Percentiles rank a stretch among this genome's conserved stretches.
Evolutionary conservation across 2,113 vertebrate genomes (phyloP).

Genomic region (Typhlomys cinereus): DNA sequence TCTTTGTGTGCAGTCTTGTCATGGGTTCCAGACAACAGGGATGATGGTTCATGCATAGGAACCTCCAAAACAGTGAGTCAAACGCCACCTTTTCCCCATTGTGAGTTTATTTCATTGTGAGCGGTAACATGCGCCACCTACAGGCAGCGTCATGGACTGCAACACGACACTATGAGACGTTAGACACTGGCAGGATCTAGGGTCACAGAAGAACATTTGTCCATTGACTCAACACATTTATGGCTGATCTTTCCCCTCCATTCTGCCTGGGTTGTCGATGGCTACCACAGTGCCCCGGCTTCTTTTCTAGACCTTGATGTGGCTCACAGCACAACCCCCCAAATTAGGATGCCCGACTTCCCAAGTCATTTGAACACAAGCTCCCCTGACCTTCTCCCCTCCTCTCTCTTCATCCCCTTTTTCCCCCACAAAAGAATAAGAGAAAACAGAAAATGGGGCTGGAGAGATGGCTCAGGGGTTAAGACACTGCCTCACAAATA

Average conservation of each 20-base stretch:
- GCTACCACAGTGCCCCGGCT: rapidly evolving
- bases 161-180: neutral
- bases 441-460: too few species aligned
- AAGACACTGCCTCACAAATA: too few species aligned
- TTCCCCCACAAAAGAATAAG: neutral
- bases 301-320: too few species aligned
- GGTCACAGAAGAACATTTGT: rapidly evolving
- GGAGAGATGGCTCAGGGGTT: too few species aligned
- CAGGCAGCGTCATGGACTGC: neutral
- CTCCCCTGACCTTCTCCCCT: neutral
- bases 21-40: neutral
- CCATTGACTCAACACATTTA: too few species aligned
- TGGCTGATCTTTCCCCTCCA: neutral
- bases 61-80: neutral
- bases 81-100: neutral
- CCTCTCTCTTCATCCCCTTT: neutral
- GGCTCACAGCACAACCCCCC: neutral
- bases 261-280: neutral
- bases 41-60: too few species aligned
- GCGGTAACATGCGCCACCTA: neutral
- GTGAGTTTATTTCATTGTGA: too few species aligned
- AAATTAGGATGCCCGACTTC: too few species aligned
- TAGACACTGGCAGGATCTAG: neutral
- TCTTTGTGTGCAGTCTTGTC: rapidly evolving
- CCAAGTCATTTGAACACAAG: neutral